A percentile compares a stretch with the other conserved stretches of the same genome.
phyloP scores from a whole-genome alignment of 2,888 invertebrate genomes.

The Eumacrocentrus americanus region DNA sequence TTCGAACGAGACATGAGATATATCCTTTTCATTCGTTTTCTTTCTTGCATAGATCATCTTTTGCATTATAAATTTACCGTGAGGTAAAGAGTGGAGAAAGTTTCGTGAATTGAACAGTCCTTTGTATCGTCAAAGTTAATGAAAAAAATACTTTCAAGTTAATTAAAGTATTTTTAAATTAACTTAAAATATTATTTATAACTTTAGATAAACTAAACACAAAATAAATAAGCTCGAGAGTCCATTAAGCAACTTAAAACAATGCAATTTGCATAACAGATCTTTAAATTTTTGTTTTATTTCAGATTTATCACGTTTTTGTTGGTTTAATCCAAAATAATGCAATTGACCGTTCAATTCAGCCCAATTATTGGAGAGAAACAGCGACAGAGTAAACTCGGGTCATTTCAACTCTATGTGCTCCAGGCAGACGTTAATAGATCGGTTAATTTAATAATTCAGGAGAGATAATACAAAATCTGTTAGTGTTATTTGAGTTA shows the following conservation, averaged over 20 bases:
- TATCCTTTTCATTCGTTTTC: constrained; percentile 14
- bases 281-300: constrained; percentile 15
- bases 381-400: not conserved
- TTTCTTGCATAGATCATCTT: constrained; percentile 8
- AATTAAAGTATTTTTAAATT: too few relatives aligned
- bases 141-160: too few relatives aligned
- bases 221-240: too few relatives aligned
- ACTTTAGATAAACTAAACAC: too few relatives aligned
- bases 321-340: not conserved
- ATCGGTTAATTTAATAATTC: too few relatives aligned
- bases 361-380: not conserved
- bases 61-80: not conserved
- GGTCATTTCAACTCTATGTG: not conserved
- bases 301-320: constrained; percentile 16
- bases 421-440: not conserved
- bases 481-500: constrained; percentile 5
- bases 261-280: too few relatives aligned
- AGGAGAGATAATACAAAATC: not conserved
- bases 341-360: constrained; percentile 5
- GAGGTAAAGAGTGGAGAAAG: constrained; percentile 1
- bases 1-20: not conserved
- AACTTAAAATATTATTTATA: too few relatives aligned
- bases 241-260: too few relatives aligned
- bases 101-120: constrained; percentile 26
- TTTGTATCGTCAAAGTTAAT: too few relatives aligned